Conservation (phyloP, 1,140 invertebrate species). For the Drosophila novamexicana region DNA sequence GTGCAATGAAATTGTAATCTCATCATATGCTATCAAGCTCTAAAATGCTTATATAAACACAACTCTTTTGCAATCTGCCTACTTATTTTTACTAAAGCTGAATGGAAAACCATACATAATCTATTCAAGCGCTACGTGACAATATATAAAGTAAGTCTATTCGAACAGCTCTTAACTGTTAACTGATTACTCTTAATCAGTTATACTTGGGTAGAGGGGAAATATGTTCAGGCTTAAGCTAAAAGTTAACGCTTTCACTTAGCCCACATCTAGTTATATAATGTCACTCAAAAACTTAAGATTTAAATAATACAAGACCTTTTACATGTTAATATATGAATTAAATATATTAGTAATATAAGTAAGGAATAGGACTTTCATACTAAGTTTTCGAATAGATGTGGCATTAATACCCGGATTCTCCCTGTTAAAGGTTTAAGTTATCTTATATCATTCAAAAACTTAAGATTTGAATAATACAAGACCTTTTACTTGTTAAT, state of each 20-base stretch:
- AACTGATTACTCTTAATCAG: conserved; percentile 33
- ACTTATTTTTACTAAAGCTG: conserved; percentile 30
- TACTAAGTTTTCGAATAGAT: too few relatives aligned
- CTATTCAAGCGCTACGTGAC: conserved; percentile 60
- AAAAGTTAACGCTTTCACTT: conserved; percentile 29
- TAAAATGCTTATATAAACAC: conserved; percentile 42
- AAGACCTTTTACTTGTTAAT: too few relatives aligned
- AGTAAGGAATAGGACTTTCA: too few relatives aligned
- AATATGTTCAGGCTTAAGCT: conserved; percentile 6
- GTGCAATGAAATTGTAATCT: conserved; percentile 13
- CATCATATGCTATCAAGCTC: conserved; percentile 11
- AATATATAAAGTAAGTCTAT: conserved; percentile 64
- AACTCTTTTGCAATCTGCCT: conserved; percentile 41
- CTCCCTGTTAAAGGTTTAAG: too few relatives aligned
- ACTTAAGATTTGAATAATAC: too few relatives aligned
- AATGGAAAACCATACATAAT: conserved; percentile 65
- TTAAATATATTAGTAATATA: too few relatives aligned
- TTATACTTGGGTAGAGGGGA: conserved; percentile 1
- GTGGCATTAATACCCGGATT: too few relatives aligned
- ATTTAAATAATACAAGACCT: background rate
- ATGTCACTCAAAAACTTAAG: background rate
- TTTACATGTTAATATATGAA: too few relatives aligned
- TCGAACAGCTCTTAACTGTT: conserved; percentile 23
- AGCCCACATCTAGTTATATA: conserved; percentile 19
- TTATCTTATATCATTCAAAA: too few relatives aligned